phyloP scores from a whole-genome alignment of 1,140 invertebrate species.

The Orchesella cincta region DNA sequence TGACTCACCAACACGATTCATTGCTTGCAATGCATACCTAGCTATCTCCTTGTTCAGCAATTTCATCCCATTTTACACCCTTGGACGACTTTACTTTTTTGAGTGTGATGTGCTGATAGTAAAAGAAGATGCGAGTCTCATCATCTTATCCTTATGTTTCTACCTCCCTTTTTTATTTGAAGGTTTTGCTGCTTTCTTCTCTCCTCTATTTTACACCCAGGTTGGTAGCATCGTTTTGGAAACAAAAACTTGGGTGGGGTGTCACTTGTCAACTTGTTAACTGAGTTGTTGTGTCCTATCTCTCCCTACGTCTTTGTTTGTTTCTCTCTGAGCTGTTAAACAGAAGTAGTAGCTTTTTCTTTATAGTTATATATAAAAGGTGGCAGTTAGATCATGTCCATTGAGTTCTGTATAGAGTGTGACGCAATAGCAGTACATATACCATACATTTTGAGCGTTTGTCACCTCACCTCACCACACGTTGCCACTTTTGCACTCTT shows the following conservation, averaged over 20 bases:
- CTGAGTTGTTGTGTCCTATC: conserved; percentile 3
- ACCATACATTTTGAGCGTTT: neutral
- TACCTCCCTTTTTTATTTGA: too few relatives aligned
- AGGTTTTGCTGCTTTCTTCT: neutral
- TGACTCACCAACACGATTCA: too few relatives aligned
- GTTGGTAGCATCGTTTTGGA: too few relatives aligned
- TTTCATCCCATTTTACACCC: too few relatives aligned
- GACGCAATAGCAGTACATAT: neutral
- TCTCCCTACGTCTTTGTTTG: neutral
- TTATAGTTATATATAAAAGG: neutral
- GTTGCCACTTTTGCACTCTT: neutral
- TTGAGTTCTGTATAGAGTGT: neutral
- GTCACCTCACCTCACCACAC: neutral
- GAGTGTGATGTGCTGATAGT: too few relatives aligned
- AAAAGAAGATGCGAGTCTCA: too few relatives aligned
- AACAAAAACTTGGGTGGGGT: conserved; percentile 17
- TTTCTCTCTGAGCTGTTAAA: neutral
- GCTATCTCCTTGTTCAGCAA: too few relatives aligned
- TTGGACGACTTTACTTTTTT: too few relatives aligned
- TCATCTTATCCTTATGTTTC: too few relatives aligned
- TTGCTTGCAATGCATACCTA: too few relatives aligned
- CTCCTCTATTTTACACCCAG: neutral
- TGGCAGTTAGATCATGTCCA: neutral
- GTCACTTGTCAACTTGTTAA: conserved; percentile 21
- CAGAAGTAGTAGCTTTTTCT: neutral